Evolutionary conservation across 2,113 vertebrate genomes (phyloP).

Genomic region (Psilopogon haemacephalus): DNA sequence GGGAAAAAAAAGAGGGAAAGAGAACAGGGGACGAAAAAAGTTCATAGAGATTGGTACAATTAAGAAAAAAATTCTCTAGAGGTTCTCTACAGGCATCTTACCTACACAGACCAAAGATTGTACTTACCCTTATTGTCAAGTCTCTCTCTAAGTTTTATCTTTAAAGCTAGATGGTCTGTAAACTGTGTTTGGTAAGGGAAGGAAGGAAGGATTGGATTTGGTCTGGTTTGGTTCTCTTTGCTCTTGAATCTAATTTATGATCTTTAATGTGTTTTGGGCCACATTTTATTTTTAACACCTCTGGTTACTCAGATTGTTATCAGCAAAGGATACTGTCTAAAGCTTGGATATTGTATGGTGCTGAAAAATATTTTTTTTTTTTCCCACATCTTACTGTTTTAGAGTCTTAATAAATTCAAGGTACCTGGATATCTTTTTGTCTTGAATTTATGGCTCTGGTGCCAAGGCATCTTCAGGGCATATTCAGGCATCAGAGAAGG

Average conservation of each 20-base stretch:
- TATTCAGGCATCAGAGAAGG: background rate
- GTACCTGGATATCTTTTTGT: background rate
- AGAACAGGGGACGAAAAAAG: accelerated
- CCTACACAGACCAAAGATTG: background rate
- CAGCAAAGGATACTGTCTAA: conserved; percentile 18
- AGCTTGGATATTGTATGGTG: background rate
- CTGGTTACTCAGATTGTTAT: conserved; percentile 5
- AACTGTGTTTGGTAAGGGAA: background rate
- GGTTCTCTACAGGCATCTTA: background rate
- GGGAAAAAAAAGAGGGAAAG: background rate
- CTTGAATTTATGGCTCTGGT: background rate
- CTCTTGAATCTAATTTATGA: background rate
- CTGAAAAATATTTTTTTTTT: no score
- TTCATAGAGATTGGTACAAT: background rate
- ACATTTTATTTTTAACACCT: background rate
- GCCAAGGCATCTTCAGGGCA: conserved; percentile 5
- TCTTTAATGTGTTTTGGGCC: background rate
- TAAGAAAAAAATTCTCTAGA: no score
- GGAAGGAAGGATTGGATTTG: background rate
- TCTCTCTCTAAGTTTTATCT: background rate
- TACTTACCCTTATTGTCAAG: background rate
- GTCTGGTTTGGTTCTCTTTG: background rate
- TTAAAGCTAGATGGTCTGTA: background rate
- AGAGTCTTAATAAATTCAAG: conserved; percentile 1
- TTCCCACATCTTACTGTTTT: background rate